phyloP scores from a whole-genome alignment of 2,797 vertebrate genomes.

The Anas acuta region DNA sequence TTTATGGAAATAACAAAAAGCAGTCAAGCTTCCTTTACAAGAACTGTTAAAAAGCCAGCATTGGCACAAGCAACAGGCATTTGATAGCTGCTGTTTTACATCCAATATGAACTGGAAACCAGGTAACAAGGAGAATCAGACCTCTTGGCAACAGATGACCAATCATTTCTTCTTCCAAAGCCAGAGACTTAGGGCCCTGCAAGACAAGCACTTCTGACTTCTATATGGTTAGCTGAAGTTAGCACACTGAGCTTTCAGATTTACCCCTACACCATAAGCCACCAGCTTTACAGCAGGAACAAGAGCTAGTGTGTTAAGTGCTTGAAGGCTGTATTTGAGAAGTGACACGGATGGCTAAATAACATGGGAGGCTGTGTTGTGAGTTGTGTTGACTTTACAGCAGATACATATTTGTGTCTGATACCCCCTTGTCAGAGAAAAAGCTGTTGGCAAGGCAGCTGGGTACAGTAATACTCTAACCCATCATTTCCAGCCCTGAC shows the following conservation, averaged over 20 bases:
- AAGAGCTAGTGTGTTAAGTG: background rate
- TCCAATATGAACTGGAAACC: constrained; percentile 35
- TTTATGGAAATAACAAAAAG: constrained; percentile 55
- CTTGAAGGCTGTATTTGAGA: background rate
- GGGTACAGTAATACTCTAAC: background rate
- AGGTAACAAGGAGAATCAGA: constrained; percentile 8
- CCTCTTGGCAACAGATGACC: background rate
- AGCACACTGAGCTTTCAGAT: background rate
- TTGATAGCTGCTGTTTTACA: constrained; percentile 30
- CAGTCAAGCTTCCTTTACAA: constrained; percentile 30
- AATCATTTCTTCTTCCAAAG: background rate
- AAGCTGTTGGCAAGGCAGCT: background rate
- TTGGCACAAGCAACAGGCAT: constrained; percentile 33
- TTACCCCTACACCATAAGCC: background rate
- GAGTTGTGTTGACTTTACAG: background rate
- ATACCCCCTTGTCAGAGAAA: background rate
- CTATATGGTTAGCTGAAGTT: background rate
- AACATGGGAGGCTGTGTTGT: background rate
- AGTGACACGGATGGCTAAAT: background rate
- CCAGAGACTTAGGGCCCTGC: background rate
- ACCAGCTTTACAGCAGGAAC: background rate
- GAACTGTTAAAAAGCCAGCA: constrained; percentile 15
- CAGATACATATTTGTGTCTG: background rate
- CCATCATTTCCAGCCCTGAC: background rate
- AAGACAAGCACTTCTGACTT: background rate